Evolutionary conservation across 1,140 invertebrate species (phyloP).

Genomic region (Rhynchophorus ferrugineus): DNA sequence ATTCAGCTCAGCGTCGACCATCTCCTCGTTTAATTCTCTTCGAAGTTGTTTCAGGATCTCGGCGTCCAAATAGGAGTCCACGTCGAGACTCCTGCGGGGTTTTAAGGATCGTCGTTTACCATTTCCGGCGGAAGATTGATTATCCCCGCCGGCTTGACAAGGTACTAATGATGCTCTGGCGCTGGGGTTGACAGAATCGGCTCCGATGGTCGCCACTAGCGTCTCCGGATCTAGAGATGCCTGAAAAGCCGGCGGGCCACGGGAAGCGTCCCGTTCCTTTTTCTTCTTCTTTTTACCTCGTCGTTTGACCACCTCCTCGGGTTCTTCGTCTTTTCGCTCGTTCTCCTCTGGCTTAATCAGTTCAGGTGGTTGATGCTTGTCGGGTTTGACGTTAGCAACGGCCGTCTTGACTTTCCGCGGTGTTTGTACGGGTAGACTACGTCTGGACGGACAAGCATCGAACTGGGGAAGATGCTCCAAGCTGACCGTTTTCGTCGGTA

Average conservation of each 20-base stretch:
- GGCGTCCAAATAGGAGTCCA: slow-evolving; percentile 44
- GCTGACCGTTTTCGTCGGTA: slow-evolving; percentile 25
- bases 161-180: slow-evolving; percentile 46
- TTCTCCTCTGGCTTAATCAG: slow-evolving; percentile 1
- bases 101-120: neutral
- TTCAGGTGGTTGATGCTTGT: slow-evolving; percentile 10
- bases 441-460: slow-evolving; percentile 1
- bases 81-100: slow-evolving; percentile 12
- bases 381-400: slow-evolving; percentile 1
- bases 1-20: slow-evolving; percentile 62
- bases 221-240: slow-evolving; percentile 51
- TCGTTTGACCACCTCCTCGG: slow-evolving; percentile 37
- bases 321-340: slow-evolving; percentile 27
- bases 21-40: slow-evolving; percentile 56
- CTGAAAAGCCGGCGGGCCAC: slow-evolving; percentile 43
- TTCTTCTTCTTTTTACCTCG: slow-evolving; percentile 42
- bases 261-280: slow-evolving; percentile 45
- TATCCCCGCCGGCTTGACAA: slow-evolving; percentile 18
- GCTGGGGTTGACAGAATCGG: slow-evolving; percentile 49
- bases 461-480: slow-evolving; percentile 16
- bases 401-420: slow-evolving; percentile 19
- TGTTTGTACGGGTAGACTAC: slow-evolving; percentile 11
- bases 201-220: slow-evolving; percentile 46
- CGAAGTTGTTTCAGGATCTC: slow-evolving; percentile 58
- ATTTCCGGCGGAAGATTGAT: slow-evolving; percentile 25